phyloP scores from a whole-genome alignment of 2,888 invertebrate species.

The Dynastes maya region DNA sequence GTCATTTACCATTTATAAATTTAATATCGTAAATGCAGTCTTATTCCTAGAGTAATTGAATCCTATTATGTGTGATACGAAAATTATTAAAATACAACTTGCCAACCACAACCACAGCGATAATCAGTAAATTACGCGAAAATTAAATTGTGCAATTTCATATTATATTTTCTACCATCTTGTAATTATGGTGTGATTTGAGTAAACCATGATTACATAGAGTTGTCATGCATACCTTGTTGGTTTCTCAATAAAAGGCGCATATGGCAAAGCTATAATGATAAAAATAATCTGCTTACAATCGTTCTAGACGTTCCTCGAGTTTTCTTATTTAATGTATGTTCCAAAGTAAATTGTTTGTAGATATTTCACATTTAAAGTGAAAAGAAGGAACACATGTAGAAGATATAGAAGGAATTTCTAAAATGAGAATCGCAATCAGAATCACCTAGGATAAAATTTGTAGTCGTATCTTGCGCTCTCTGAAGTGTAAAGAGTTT shows the following conservation, averaged over 20 bases:
- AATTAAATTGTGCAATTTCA: not conserved
- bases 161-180: not conserved
- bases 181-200: not conserved
- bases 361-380: not conserved
- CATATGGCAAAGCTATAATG: not conserved
- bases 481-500: conserved; percentile 51
- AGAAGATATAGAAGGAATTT: conserved; percentile 14
- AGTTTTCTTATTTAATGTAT: not conserved
- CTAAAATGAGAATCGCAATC: conserved; percentile 24
- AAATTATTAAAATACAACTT: not conserved
- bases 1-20: too few relatives aligned
- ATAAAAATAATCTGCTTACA: not conserved
- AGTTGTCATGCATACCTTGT: not conserved
- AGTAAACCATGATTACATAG: not conserved
- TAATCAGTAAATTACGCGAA: not conserved
- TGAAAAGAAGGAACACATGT: not conserved
- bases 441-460: conserved; percentile 33
- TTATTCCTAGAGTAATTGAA: not conserved
- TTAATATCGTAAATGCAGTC: too few relatives aligned
- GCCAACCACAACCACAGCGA: not conserved
- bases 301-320: not conserved
- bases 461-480: conserved; percentile 44
- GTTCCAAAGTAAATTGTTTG: not conserved
- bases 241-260: not conserved
- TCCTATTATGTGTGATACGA: not conserved